Conservation (phyloP, 1,140 invertebrate genomes). For the Drosophila yakuba region DNA sequence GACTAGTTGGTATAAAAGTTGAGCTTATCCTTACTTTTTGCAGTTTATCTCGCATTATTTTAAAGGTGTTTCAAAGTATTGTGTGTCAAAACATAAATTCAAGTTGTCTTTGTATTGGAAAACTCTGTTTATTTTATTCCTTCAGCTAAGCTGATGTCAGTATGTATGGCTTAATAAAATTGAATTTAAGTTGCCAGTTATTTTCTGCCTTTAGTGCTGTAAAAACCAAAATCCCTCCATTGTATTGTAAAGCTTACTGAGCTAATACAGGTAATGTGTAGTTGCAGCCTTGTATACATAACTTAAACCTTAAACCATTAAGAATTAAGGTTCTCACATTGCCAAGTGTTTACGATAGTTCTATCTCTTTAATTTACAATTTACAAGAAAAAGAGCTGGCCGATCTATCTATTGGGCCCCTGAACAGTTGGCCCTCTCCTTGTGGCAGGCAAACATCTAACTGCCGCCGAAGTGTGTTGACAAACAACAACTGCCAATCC, state of each 20-base stretch:
- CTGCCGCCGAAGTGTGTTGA: slow-evolving; percentile 68
- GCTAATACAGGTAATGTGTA: too few species aligned
- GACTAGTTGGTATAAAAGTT: too few species aligned
- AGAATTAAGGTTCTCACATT: neutral
- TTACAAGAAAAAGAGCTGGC: slow-evolving; percentile 1
- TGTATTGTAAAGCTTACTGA: too few species aligned
- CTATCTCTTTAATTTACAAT: neutral
- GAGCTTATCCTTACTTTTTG: too few species aligned
- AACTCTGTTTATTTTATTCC: too few species aligned
- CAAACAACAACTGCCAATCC: slow-evolving; percentile 61
- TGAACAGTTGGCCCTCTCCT: slow-evolving; percentile 20
- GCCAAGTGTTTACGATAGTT: too few species aligned
- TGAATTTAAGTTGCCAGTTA: neutral
- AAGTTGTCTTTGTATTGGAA: too few species aligned
- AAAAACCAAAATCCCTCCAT: neutral
- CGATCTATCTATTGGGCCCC: slow-evolving; percentile 5
- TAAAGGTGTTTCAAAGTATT: too few species aligned
- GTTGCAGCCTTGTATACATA: neutral
- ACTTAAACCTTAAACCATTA: neutral
- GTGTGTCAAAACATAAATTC: too few species aligned
- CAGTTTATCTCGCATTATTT: too few species aligned
- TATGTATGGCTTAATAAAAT: neutral
- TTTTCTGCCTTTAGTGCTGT: neutral
- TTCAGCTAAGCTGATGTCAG: too few species aligned
- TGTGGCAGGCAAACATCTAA: slow-evolving; percentile 59